Base-by-base conservation (phyloP, 1,140 invertebrate species). In the Pseudomyrmex flavicornis region DNA sequence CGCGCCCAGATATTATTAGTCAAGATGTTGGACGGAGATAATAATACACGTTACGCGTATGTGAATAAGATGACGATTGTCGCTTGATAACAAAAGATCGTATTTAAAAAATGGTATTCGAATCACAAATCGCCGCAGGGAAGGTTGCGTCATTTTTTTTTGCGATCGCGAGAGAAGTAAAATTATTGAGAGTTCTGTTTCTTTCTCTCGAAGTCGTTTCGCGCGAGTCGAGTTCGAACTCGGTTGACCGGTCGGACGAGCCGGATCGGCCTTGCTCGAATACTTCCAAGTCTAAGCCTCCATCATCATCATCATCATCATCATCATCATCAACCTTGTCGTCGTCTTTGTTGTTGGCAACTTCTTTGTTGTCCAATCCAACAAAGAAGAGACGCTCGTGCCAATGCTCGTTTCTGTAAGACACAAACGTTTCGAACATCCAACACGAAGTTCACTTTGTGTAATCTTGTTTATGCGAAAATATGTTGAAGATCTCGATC, bases 221-320 rank as follows among this genome's bases (percentile, higher is more conserved):
- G 73, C 77, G 76, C 63, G 54, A 72, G 85, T 62, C 72, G 85
- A 73, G 68, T 88, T 89, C 85, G 73, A 83, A 85, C 88, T 88
- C 79, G 88, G 89, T 88, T 90, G 90, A 90, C 89, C 86, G 88
- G 89, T 91, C 88, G 89, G 80, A 90, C 86, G 68, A 85, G 88
- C 86, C 82, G 83, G 84, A 90, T 85, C 88, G 79, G 86, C 86
- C 86, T 91, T 89, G 86, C 88, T 74, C 76, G 74, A 89, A 87
- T 86, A 88, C 86, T 83, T 88, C 83, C 61, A 58, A 85, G 87
- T 90, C 87, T 87, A 88, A 88, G 85, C 76, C 85, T 84, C 80
- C 87, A 74, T 86, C 88, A 87, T 90, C 88, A 68, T 86, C 88
- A 69, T 72, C 17, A 17, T 17, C 17, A 17, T 17, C 17, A 17